Base-by-base conservation (phyloP, 2,113 vertebrate species). In the Noctilio leporinus region DNA sequence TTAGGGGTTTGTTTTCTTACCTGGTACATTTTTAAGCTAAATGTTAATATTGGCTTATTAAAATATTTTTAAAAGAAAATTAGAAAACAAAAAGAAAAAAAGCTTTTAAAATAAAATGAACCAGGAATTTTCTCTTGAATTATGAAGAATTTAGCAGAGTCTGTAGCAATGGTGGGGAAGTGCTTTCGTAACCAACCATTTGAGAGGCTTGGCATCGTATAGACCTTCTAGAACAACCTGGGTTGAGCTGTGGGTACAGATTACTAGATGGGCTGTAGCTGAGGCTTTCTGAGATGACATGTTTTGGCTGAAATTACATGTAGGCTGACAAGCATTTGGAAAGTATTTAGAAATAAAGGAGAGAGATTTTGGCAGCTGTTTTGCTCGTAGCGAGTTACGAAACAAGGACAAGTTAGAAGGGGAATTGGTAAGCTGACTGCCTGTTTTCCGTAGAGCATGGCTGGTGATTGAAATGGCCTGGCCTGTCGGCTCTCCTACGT, bases 301-400 rank as follows among this genome's bases (percentile, higher is more conserved):
- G 3, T 81, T 92, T 88, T 75, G 53, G 51, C 77, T 65, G 22
- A 33, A 73, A 45, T 22, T 91, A 5, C 69, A 76, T 72, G 49
- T 28, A 91, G 83, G 51, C 69, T 92, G 43, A 40, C 80, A 90
- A 69, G 45, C 93, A n/a, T 77, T 94, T 90, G 55, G 77, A 91
- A 73, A 92, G 91, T 89, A 59, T 77, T 81, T 49, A 47, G 73
- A 75, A 83, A 96, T 59, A 69, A 43, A 96, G 43, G 59, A 40
- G 59, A 69, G 59, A 57, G 47, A 53, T 77, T 96, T 75, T 78
- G 84, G 59, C 75, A 55, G 72, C 53, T 40, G 19, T 93, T 86
- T 95, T 95, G 73, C 40, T 88, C 47, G 6, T 26, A 67, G 38
- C 73, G 73, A 7, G n/a, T 88, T 84, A 33, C 3, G 38, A 89